phyloP scores from a whole-genome alignment of 2,113 vertebrate genomes.

The Rhineura floridana region DNA sequence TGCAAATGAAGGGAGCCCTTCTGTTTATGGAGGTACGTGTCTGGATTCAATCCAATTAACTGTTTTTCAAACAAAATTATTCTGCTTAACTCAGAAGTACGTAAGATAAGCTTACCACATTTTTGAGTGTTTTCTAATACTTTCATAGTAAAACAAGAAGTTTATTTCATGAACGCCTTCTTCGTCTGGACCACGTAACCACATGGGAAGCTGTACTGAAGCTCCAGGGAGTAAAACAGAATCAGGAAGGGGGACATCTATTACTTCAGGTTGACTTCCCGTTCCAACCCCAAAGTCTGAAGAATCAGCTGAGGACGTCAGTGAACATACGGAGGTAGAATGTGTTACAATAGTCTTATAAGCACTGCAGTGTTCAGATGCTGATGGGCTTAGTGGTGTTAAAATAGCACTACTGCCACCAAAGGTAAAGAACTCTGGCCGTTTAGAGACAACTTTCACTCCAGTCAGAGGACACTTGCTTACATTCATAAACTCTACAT shows the following conservation, averaged over 20 bases:
- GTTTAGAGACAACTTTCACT: constrained; percentile 91
- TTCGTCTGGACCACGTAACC: constrained; percentile 94
- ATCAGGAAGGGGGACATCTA: constrained; percentile 86
- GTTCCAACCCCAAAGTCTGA: constrained; percentile 80
- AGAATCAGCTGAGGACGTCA: constrained; percentile 79
- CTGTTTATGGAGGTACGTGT: background rate
- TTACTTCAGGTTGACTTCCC: constrained; percentile 77
- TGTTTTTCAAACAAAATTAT: background rate
- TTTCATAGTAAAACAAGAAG: constrained; percentile 97
- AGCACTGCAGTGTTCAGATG: constrained; percentile 92
- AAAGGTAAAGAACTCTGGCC: constrained; percentile 95
- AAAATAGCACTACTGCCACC: constrained; percentile 82
- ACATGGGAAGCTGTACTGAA: constrained; percentile 92
- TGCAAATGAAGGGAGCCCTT: no score
- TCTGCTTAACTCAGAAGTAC: background rate
- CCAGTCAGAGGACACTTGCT: constrained; percentile 87
- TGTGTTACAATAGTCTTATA: constrained; percentile 88
- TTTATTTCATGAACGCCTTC: constrained; percentile 99
- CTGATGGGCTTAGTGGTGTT: constrained; percentile 86
- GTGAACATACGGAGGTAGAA: constrained; percentile 72
- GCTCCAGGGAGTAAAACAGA: constrained; percentile 86
- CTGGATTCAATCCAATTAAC: background rate
- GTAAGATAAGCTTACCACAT: constrained; percentile 79
- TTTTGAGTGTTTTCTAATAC: constrained; percentile 85
- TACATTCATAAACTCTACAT: constrained; percentile 96